These are phyloP conservation scores for Temnothorax rugatulus DNA, from an alignment of 2,888 invertebrate genomes.

Conservation along the genomic window DNA sequence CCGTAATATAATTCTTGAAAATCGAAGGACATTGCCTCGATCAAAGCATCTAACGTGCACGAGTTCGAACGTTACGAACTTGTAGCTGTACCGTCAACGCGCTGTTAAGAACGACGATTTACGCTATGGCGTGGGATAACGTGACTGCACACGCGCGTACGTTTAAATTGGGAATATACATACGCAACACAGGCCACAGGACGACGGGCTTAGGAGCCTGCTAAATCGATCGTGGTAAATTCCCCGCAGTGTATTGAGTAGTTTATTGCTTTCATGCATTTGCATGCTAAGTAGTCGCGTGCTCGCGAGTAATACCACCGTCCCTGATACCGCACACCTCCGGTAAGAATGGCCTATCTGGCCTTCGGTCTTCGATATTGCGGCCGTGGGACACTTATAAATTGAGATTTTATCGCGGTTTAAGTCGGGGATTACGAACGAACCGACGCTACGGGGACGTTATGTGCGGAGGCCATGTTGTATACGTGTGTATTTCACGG, in stretches of 20 bases:
- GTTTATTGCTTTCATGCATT: constrained; percentile 86
- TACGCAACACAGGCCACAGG: constrained; percentile 41
- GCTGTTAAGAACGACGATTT: constrained; percentile 56
- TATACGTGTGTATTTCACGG: constrained; percentile 70
- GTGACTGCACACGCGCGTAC: constrained; percentile 57
- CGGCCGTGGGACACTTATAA: constrained; percentile 86
- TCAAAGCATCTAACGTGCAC: not conserved
- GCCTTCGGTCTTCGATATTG: constrained; percentile 86
- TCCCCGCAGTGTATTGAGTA: constrained; percentile 86
- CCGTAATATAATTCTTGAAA: not conserved
- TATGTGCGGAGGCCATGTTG: constrained; percentile 67
- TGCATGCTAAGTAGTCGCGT: constrained; percentile 86
- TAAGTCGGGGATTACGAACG: constrained; percentile 77
- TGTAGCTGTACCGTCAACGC: constrained; percentile 2
- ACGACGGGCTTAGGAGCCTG: constrained; percentile 53
- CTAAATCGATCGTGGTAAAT: constrained; percentile 85
- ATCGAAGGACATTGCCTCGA: not conserved
- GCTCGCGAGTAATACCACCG: constrained; percentile 85
- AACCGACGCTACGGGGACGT: constrained; percentile 71
- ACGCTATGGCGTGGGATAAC: constrained; percentile 59
- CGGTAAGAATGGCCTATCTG: constrained; percentile 83
- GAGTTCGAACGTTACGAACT: constrained; percentile 18
- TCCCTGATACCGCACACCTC: constrained; percentile 84
- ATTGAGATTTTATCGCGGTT: constrained; percentile 85
- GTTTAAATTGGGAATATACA: constrained; percentile 82